Percentiles rank a stretch among this genome's conserved stretches.
Evolutionary conservation across 2,797 vertebrate genomes (phyloP).

Genomic region (Phylloscopus collybita): DNA sequence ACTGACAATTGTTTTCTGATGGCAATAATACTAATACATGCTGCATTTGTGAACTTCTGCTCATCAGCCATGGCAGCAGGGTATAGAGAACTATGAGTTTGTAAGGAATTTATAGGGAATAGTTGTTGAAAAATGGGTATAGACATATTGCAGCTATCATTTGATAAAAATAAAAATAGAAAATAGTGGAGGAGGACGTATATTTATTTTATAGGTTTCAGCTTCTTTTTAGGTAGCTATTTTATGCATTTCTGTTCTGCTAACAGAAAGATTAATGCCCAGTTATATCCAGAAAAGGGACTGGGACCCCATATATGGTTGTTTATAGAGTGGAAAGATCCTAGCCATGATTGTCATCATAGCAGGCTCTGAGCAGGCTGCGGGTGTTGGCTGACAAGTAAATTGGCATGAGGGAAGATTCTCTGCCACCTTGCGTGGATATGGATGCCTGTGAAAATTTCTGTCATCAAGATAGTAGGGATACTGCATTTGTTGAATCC

Average conservation of each 20-base stretch:
- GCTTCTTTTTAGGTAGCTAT: neutral
- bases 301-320: too few species aligned
- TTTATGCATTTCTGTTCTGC: neutral
- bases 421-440: neutral
- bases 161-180: neutral
- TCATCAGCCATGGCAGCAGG: neutral
- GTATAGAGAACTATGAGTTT: neutral
- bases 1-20: neutral
- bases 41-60: neutral
- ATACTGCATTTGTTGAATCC: neutral
- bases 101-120: neutral
- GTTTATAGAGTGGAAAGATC: neutral
- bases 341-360: neutral
- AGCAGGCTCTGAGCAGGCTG: neutral
- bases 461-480: neutral
- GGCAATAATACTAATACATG: rapidly evolving
- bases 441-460: neutral
- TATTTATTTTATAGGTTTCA: neutral
- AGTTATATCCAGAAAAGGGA: neutral
- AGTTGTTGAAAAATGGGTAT: neutral
- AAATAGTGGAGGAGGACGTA: neutral
- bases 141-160: neutral
- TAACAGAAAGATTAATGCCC: neutral
- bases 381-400: neutral
- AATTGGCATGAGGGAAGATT: neutral